Evolutionary conservation across 2,797 vertebrate species (phyloP).

Genomic region (Neomorphus geoffroyi): DNA sequence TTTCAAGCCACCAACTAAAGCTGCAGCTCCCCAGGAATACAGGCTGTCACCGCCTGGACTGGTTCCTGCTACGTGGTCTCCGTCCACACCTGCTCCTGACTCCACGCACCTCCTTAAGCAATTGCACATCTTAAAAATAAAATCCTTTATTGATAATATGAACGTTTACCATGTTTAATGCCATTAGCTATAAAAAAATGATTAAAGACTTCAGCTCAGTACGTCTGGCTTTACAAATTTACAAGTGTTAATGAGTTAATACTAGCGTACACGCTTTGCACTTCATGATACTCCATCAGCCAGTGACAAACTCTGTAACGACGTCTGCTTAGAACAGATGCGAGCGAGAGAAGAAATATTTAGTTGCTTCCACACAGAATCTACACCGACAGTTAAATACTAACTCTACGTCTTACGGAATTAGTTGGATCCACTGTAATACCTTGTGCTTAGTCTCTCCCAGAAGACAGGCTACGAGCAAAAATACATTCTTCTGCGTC

Average conservation of each 20-base stretch:
- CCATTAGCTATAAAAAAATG: slow-evolving; percentile 78
- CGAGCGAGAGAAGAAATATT: slow-evolving; percentile 61
- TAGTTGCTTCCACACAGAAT: slow-evolving; percentile 67
- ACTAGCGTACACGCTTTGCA: slow-evolving; percentile 54
- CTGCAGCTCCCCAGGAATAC: accelerated
- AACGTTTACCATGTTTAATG: slow-evolving; percentile 77
- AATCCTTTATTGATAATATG: slow-evolving; percentile 67
- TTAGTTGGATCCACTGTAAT: slow-evolving; percentile 66
- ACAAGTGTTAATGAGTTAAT: slow-evolving; percentile 74
- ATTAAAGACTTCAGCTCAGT: slow-evolving; percentile 71
- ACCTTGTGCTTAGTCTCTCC: slow-evolving; percentile 79
- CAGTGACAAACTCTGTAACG: slow-evolving; percentile 67
- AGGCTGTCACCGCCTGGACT: background rate
- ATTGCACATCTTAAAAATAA: slow-evolving; percentile 72
- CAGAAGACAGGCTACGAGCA: slow-evolving; percentile 76
- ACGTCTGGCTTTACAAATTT: slow-evolving; percentile 78
- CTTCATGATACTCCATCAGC: slow-evolving; percentile 69
- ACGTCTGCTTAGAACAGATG: slow-evolving; percentile 50
- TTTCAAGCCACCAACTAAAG: background rate
- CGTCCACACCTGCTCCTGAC: background rate
- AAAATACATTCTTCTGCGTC: slow-evolving; percentile 77
- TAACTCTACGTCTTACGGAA: slow-evolving; percentile 68
- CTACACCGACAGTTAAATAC: slow-evolving; percentile 75
- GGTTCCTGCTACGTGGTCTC: background rate
- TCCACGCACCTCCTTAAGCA: background rate